Base-by-base conservation (phyloP, 2,888 invertebrate species). In the Allolobophora icterica region DNA sequence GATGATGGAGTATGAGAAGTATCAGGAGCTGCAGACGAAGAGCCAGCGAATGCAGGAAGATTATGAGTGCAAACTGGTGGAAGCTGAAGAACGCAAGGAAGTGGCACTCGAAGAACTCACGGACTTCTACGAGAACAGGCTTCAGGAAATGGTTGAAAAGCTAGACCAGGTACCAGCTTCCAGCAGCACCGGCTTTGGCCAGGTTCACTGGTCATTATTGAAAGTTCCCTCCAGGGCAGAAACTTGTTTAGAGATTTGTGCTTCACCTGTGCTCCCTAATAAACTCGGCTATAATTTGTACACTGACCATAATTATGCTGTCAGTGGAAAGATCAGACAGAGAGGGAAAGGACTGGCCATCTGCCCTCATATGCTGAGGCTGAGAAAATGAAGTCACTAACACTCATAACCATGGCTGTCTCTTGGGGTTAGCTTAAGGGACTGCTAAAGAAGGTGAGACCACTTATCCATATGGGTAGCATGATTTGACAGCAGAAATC, bases 1-100 rank as follows among this genome's bases (percentile, higher is more conserved):
- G 92, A 97, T 98, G 94, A 96, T 96, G 92, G 98, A 99, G 95
- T 98, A 98, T 94, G 97, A 98, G 94, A 98, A 98, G 96, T 98
- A 97, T 95, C 96, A 97, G 95, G 96, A 96, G 87, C 96, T 98
- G 90, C 95, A 95, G 91, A 90, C 90, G 33, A 95, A 95, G 93
- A 95, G 95, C 93, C 95, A 95, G 94, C 95, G 95, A 92, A 95
- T 95, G 95, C 95, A 95, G 93, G 95, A 95, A 92, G 95, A 95
- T 89, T 95, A 95, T 92, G 95, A 95, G 90, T 92, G 95, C n/a
- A 95, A 95, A 93, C 93, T 96, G 84, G 93, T 94, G 84, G 95
- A 95, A 93, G 94, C 95, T 94, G 95, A 95, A 87, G 94, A 95
- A 90, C 94, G 94, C 91, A 94, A 94, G 91, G 95, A 96, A 89